phyloP scores from a whole-genome alignment of 2,797 vertebrate genomes.

The Xiphorhynchus erythropygius region DNA sequence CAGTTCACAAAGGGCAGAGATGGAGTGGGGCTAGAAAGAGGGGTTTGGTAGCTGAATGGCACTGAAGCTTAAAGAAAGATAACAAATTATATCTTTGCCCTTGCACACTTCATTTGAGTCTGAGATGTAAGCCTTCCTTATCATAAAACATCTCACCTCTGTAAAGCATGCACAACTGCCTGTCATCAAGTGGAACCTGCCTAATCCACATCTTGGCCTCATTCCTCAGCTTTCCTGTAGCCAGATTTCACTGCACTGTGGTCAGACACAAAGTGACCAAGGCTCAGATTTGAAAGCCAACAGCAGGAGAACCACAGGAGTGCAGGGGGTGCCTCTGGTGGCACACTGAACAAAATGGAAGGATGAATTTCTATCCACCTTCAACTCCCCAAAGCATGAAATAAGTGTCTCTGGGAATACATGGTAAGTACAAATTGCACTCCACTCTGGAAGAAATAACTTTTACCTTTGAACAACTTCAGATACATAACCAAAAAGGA shows the following conservation, averaged over 20 bases:
- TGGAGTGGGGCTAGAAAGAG: neutral
- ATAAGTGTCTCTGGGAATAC: neutral
- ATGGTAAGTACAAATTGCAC: neutral
- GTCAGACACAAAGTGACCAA: neutral
- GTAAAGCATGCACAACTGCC: neutral
- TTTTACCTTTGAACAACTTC: conserved; percentile 11
- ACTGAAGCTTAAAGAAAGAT: neutral
- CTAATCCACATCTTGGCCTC: neutral
- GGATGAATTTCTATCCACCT: neutral
- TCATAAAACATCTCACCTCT: neutral
- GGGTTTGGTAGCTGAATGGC: neutral
- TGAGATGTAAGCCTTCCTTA: neutral
- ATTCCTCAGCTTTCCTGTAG: neutral
- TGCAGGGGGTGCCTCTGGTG: neutral
- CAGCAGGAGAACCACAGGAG: neutral
- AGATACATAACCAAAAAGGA: neutral
- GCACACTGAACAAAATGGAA: neutral
- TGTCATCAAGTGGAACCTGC: neutral
- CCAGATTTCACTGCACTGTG: neutral
- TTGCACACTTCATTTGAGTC: neutral
- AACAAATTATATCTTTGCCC: neutral
- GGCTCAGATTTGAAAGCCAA: neutral
- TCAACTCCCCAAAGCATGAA: neutral
- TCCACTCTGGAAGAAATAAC: neutral
- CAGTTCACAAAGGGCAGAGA: neutral